Evolutionary conservation across 2,113 vertebrate genomes (phyloP).

Genomic region (Coptodon rendalli): DNA sequence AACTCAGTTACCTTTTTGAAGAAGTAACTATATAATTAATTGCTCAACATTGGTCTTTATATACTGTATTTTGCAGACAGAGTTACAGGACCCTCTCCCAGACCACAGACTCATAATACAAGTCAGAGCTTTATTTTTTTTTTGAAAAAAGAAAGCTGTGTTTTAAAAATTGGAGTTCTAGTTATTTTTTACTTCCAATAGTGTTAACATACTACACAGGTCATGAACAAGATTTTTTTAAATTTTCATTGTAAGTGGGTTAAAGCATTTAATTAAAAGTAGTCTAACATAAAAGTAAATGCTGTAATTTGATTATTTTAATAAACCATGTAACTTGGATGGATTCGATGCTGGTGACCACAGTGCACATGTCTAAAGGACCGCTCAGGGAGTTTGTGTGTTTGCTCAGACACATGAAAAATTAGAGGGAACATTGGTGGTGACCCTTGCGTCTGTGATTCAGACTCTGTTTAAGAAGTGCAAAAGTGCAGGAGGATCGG

Average conservation of each 20-base stretch:
- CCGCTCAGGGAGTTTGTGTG: background rate
- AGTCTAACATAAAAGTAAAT: background rate
- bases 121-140: background rate
- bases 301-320: background rate
- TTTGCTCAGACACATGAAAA: background rate
- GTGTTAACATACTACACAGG: background rate
- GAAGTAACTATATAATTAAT: background rate
- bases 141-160: accelerated
- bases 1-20: background rate
- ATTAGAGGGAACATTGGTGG: background rate
- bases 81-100: background rate
- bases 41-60: background rate
- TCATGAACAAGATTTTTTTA: accelerated
- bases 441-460: background rate
- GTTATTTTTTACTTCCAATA: background rate
- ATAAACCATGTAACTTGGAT: background rate
- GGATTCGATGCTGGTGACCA: background rate
- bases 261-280: background rate
- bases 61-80: background rate
- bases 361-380: background rate
- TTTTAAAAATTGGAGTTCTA: background rate
- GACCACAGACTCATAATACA: background rate
- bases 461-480: background rate
- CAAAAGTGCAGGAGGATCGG: background rate
- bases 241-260: background rate